Evolutionary conservation across 2,797 vertebrate species (phyloP), one percentile per base, ranked within the genome.

Genomic region (Pipistrellus pipistrellus): DNA sequence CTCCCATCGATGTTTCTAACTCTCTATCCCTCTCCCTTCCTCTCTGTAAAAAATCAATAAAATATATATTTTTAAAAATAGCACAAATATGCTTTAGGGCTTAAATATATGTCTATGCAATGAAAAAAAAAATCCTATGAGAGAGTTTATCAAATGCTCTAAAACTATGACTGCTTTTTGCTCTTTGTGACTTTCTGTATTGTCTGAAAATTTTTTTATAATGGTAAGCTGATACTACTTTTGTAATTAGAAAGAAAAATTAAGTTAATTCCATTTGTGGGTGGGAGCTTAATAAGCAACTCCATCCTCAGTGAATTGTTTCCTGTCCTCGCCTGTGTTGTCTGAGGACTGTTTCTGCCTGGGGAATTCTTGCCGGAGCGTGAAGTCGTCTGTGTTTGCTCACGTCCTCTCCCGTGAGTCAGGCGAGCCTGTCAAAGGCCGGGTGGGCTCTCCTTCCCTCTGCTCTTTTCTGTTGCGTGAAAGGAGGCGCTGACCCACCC

Each of bases 351-450:
- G 41, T 75, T 87, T 75, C 85, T 48, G n/a, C 41, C 59, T 48
- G 68, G 68, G 73, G 35, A 71, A 46, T 77, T 90, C 86, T 73
- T 94, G 62, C 30, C 44, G 62, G 68, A 51, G 68, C 83, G 64
- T 2, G 27, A 83, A 88, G 57, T 73, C 35, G 6, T n/a, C 68
- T 55, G 7, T 88, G 78, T 87, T 95, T 91, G 32, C 35, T 82
- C 30, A 88, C 30, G 57, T 71, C 51, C 32, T 82, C 48, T 92
- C 32, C 20, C 30, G 12, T 83, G 64, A 93, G 84, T 93, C 59
- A 71, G 9, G 71, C 1, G 1, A 84, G 10, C 59, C 81, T 76
- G 46, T 38, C 25, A 27, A 48, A 71, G 41, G 15, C 17, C 0
- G 44, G 44, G 83, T 46, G 20, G 55, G 30, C 48, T 62, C 20